A percentile compares a stretch with the other conserved stretches of the same genome.
These are phyloP conservation scores for Periophthalmus modestus DNA, from an alignment of 2,113 vertebrate genomes.

Conservation along the genomic window DNA sequence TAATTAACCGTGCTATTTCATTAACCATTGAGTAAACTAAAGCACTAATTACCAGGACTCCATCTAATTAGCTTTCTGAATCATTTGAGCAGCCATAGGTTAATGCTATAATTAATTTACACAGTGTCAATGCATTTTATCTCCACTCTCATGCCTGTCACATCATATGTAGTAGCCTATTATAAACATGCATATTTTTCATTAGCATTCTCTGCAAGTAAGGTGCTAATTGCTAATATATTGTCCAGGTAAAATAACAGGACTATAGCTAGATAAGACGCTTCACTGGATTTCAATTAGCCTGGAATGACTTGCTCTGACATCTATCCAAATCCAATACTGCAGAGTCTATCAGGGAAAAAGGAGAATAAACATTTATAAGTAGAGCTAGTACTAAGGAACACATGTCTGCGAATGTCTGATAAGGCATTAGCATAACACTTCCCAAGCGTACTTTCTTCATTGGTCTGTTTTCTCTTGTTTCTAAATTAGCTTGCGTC, in stretches of 20 bases:
- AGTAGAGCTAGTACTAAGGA: background rate
- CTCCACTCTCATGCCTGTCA: background rate
- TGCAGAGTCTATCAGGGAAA: background rate
- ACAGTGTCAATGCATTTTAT: background rate
- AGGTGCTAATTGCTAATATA: background rate
- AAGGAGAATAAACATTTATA: background rate
- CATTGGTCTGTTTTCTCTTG: no score
- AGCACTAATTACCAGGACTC: conserved; percentile 39
- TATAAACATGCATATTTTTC: background rate
- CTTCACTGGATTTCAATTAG: conserved; percentile 51
- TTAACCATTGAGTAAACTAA: conserved; percentile 46
- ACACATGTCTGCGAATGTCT: background rate
- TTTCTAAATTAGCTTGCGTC: no score
- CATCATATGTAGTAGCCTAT: background rate
- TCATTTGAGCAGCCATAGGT: conserved; percentile 3
- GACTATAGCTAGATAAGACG: conserved; percentile 8
- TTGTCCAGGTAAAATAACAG: conserved; percentile 34
- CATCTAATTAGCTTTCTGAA: conserved; percentile 46
- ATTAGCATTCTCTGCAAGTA: background rate
- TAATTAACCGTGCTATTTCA: conserved; percentile 53
- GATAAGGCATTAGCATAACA: conserved; percentile 2
- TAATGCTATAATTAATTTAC: conserved; percentile 35
- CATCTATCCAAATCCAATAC: conserved; percentile 41
- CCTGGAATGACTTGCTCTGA: conserved; percentile 30
- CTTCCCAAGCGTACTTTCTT: no score